Percentiles rank a stretch among this genome's conserved stretches.
phyloP scores from a whole-genome alignment of 2,797 vertebrate species.

The Tenualosa thibaudeaui region DNA sequence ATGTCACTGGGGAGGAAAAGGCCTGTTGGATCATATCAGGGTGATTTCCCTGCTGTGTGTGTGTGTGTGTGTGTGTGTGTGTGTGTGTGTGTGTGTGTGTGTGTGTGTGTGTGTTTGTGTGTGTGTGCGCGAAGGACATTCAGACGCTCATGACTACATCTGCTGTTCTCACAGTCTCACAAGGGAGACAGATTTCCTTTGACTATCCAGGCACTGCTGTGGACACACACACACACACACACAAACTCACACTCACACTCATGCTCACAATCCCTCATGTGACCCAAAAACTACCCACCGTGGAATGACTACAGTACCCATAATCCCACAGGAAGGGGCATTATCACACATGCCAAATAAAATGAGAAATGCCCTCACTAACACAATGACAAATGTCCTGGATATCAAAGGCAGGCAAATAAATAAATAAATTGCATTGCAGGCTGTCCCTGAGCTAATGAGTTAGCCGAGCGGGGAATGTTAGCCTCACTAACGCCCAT shows the following conservation, averaged over 20 bases:
- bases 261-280: background rate
- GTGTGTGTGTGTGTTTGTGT: constrained; percentile 6
- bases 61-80: background rate
- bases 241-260: background rate
- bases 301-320: constrained; percentile 37
- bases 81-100: background rate
- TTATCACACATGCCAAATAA: background rate
- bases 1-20: background rate
- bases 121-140: background rate
- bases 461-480: background rate
- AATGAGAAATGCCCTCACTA: background rate
- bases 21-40: constrained; percentile 28
- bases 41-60: background rate
- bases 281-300: no score
- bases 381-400: background rate
- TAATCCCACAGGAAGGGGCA: constrained; percentile 25
- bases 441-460: background rate
- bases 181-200: constrained; percentile 9
- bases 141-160: background rate
- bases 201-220: background rate
- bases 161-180: background rate
- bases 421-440: background rate
- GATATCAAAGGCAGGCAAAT: background rate
- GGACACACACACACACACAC: background rate
- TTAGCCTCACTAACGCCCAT: background rate